Base-by-base conservation (phyloP, 2,797 vertebrate species). In the Enteromius radiatus region DNA sequence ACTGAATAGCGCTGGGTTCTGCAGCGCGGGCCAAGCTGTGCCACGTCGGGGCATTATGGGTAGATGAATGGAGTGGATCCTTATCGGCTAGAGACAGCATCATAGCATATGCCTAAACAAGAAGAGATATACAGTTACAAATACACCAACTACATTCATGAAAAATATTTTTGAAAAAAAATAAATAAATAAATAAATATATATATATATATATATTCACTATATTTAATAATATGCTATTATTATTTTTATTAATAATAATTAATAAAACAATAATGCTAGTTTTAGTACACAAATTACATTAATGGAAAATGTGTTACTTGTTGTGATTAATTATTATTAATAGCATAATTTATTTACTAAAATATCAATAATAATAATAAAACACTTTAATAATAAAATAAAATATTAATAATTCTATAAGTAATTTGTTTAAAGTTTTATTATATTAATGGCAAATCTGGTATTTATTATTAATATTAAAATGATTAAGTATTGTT, bases 1-100 rank as follows among this genome's bases (percentile, higher is more conserved):
- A 98, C 73, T 99, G 98, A 89, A 99, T 96, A 92, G 97, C 96
- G n/a, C 95, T 96, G 92, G 97, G 95, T 93, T 99, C 98, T 0
- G 98, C 95, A 0, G 97, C 94, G 19, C 97, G 96, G 1, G 96
- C 96, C 95, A 99, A 96, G 85, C 95, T 97, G 95, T 99, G 98
- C 98, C 98, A 99, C 95, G 98, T 93, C 45, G 95, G 95, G 91
- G 97, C 93, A 85, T 85, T 93, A 90, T 97, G 97, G 90, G 96
- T 90, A 84, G 96, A 84, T 0, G 97, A 90, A 89, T 97, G 97
- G 82, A 99, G 96, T 85, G 97, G 92, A 90, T 99, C 98, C 93
- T 99, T 98, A 89, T 99, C 98, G 0, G 98, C 96, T 90, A 99
- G 93, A 70, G 98, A 99, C 86, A 99, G 93, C 97, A 99, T 99